Evolutionary conservation across 2,113 vertebrate genomes (phyloP).

Genomic region (Phocoena sinus): DNA sequence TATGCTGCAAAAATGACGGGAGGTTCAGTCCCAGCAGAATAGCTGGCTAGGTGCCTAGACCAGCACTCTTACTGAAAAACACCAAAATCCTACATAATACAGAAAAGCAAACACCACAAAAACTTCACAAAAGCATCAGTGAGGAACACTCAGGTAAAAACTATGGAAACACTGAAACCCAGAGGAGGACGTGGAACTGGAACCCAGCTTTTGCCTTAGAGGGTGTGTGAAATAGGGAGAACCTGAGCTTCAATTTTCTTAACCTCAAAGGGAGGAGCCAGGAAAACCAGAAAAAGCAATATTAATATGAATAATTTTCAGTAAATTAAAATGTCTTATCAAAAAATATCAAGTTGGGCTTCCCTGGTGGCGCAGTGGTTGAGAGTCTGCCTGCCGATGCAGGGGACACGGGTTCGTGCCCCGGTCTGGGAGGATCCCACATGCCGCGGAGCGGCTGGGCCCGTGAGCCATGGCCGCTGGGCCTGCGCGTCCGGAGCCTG

Average conservation of each 20-base stretch:
- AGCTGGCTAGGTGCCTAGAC: not conserved
- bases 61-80: not conserved
- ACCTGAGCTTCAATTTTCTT: not conserved
- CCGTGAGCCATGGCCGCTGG: too few relatives aligned
- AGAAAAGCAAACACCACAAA: not conserved
- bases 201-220: not conserved
- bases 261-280: not conserved
- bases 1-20: not conserved
- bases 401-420: too few relatives aligned
- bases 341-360: conserved; percentile 33
- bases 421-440: too few relatives aligned
- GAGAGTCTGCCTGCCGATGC: too few relatives aligned
- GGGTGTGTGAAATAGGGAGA: not conserved
- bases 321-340: conserved; percentile 16
- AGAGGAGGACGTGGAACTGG: not conserved
- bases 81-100: not conserved
- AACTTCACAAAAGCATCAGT: not conserved
- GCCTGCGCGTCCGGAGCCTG: too few relatives aligned
- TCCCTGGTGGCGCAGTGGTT: too few relatives aligned
- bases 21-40: not conserved
- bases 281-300: not conserved
- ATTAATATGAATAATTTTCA: not conserved
- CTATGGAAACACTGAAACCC: not conserved
- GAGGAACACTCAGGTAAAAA: not conserved
- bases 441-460: too few relatives aligned